Evolutionary conservation across 2,888 invertebrate genomes (phyloP).

Genomic region (Gastrophysa polygoni): DNA sequence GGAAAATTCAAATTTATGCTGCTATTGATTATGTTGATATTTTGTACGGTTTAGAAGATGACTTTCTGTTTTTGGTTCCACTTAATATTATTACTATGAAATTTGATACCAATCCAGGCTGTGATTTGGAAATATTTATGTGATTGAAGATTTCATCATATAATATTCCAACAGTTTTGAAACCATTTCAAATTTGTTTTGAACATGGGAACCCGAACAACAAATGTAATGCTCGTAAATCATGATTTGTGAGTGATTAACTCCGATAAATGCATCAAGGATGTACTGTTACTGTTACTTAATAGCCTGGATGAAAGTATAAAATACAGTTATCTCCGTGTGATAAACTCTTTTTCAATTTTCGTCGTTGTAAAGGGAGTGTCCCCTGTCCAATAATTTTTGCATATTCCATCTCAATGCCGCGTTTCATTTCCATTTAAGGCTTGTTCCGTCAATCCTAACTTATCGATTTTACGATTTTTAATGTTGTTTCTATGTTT

Average conservation of each 20-base stretch:
- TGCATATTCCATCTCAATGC: constrained; percentile 22
- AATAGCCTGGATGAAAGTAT: background rate
- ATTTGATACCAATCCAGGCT: too few relatives aligned
- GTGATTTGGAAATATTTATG: too few relatives aligned
- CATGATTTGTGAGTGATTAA: background rate
- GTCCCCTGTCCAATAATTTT: constrained; percentile 25
- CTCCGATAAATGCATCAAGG: background rate
- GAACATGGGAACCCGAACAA: background rate
- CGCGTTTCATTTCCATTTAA: constrained; percentile 29
- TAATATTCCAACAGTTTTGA: too few relatives aligned
- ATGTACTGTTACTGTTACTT: constrained; percentile 1
- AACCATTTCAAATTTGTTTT: background rate
- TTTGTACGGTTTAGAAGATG: too few relatives aligned
- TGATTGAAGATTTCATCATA: too few relatives aligned
- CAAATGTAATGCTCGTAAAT: background rate
- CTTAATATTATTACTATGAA: too few relatives aligned
- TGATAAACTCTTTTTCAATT: constrained; percentile 3
- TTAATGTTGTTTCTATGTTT: constrained; percentile 32
- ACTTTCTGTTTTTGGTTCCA: too few relatives aligned
- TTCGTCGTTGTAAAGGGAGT: constrained; percentile 19
- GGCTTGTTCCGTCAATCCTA: constrained; percentile 16
- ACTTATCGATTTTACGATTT: constrained; percentile 32
- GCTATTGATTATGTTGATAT: too few relatives aligned
- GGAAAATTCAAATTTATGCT: too few relatives aligned
- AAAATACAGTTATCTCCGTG: background rate